phyloP scores from a whole-genome alignment of 2,797 vertebrate species.

The Graptemys geographica region DNA sequence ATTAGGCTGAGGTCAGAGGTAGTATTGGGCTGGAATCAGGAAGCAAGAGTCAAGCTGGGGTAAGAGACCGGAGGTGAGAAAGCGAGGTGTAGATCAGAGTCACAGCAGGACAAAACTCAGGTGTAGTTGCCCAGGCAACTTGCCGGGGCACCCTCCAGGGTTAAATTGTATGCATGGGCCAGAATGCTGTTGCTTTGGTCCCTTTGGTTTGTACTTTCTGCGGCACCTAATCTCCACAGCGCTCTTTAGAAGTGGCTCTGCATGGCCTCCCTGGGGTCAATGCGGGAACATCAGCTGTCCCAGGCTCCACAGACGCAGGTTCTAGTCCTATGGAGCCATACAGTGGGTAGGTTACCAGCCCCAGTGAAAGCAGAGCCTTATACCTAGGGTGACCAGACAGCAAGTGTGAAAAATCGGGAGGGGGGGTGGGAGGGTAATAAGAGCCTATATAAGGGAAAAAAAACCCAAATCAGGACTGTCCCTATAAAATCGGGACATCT shows the following conservation, averaged over 20 bases:
- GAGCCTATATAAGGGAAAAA: no score
- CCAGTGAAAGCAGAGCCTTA: background rate
- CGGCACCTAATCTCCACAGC: accelerated
- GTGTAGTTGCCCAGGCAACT: background rate
- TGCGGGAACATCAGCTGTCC: background rate
- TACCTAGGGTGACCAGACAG: background rate
- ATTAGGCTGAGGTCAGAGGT: background rate
- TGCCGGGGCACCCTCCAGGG: background rate
- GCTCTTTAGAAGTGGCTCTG: background rate
- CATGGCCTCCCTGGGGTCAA: background rate
- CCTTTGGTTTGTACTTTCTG: no score
- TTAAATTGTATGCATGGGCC: background rate
- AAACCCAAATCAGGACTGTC: no score
- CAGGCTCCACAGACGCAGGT: background rate
- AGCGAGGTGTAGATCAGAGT: background rate
- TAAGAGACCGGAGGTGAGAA: background rate
- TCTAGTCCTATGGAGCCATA: background rate
- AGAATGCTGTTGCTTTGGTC: background rate
- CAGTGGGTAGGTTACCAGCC: background rate
- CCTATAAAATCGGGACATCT: no score
- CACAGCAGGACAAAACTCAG: background rate
- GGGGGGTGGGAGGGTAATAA: no score
- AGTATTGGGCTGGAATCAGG: no score
- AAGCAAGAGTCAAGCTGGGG: background rate
- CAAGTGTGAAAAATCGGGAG: no score